Conservation (phyloP, 2,113 vertebrate genomes). For the Mionectes macconnelli region DNA sequence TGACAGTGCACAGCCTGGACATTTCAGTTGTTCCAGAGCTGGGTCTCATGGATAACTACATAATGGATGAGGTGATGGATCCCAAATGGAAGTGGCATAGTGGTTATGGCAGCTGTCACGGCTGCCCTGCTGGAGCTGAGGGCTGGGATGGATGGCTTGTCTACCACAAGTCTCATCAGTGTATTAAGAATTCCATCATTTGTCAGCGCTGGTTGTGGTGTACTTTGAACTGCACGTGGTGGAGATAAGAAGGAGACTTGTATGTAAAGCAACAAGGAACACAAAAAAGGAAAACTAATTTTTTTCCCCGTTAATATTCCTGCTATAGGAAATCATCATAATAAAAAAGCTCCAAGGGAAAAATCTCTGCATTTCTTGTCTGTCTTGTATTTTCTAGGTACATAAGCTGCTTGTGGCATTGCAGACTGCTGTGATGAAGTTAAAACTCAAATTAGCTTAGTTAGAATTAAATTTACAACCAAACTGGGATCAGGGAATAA, state of each 20-base stretch:
- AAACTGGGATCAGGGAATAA: background rate
- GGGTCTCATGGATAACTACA: background rate
- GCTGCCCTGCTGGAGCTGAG: background rate
- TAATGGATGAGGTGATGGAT: background rate
- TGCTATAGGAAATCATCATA: background rate
- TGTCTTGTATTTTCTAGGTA: background rate
- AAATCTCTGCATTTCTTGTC: background rate
- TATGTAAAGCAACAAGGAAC: background rate
- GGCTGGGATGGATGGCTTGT: background rate
- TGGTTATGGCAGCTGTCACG: background rate
- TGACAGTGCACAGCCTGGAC: background rate
- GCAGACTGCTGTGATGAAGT: background rate
- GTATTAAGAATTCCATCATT: background rate
- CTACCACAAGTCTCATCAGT: background rate
- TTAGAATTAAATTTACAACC: slow-evolving; percentile 1
- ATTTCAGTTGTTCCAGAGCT: background rate
- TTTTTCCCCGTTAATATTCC: background rate
- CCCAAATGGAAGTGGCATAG: background rate
- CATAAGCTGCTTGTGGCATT: background rate
- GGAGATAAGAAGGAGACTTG: background rate
- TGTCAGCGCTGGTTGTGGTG: background rate
- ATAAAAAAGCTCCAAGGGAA: background rate
- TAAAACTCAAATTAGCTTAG: background rate
- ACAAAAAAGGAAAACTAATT: background rate
- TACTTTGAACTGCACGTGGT: background rate